These are phyloP conservation scores for Arenaria interpres DNA, from an alignment of 2,113 vertebrate genomes.

Conservation along the genomic window DNA sequence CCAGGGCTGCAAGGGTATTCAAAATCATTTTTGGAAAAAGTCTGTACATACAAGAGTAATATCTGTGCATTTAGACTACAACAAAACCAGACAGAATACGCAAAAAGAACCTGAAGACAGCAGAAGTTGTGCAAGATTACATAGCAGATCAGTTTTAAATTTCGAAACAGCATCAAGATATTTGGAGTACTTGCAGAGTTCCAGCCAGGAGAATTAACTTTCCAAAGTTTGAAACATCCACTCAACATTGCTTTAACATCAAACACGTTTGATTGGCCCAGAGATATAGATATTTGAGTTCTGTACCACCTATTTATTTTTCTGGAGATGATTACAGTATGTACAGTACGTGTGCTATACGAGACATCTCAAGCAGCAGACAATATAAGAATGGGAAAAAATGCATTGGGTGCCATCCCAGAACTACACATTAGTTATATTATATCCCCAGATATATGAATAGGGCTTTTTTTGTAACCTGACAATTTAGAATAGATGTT, in stretches of 20 bases:
- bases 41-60: neutral
- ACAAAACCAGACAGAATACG: neutral
- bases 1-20: neutral
- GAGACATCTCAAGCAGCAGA: neutral
- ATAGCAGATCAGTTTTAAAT: neutral
- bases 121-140: neutral
- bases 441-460: neutral
- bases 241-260: neutral
- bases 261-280: neutral
- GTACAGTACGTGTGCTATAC: neutral
- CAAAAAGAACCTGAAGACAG: neutral
- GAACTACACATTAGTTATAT: neutral
- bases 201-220: neutral
- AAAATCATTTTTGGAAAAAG: neutral
- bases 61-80: neutral
- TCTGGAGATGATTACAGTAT: neutral
- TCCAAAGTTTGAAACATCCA: neutral
- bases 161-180: neutral
- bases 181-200: neutral
- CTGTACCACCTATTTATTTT: neutral
- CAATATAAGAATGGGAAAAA: neutral
- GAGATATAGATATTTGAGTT: neutral
- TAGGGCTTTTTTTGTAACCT: neutral
- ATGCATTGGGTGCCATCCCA: rapidly evolving
- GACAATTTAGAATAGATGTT: neutral